phyloP scores from a whole-genome alignment of 2,797 vertebrate genomes.

The Prionace glauca region DNA sequence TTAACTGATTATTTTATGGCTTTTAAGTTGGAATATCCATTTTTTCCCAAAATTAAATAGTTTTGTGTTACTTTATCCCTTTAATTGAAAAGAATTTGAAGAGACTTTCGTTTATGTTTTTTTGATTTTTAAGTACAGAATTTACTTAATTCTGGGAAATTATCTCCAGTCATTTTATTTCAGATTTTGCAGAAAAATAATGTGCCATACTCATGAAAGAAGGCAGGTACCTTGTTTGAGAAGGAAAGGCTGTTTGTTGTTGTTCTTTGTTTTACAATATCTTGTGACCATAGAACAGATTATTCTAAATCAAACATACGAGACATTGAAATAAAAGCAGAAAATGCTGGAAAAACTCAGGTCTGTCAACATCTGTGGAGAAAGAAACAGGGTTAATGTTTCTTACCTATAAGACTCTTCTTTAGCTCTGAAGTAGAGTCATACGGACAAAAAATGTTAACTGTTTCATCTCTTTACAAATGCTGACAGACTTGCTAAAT shows the following conservation, averaged over 20 bases:
- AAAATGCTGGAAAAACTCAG: too few species aligned
- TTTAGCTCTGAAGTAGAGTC: too few species aligned
- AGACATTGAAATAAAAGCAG: background rate
- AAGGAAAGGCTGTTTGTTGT: background rate
- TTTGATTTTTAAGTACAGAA: background rate
- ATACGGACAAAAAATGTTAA: too few species aligned
- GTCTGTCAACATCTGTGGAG: too few species aligned
- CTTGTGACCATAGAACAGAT: background rate
- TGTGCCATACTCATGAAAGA: background rate
- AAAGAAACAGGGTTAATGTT: too few species aligned
- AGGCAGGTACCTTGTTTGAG: background rate
- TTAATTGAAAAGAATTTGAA: conserved; percentile 6
- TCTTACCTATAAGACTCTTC: too few species aligned
- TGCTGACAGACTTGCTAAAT: too few species aligned
- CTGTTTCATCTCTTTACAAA: too few species aligned
- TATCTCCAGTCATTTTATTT: background rate
- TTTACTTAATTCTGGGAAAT: background rate
- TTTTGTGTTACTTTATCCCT: background rate
- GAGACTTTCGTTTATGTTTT: background rate
- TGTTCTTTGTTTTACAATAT: background rate
- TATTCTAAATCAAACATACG: background rate
- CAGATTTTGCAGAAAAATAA: background rate
- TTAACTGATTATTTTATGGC: background rate
- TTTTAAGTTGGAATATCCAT: background rate
- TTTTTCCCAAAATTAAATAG: background rate